Evolutionary conservation across 2,797 vertebrate species (phyloP), one percentile per base, ranked within the genome.

Genomic region (Sebastes iracundus): DNA sequence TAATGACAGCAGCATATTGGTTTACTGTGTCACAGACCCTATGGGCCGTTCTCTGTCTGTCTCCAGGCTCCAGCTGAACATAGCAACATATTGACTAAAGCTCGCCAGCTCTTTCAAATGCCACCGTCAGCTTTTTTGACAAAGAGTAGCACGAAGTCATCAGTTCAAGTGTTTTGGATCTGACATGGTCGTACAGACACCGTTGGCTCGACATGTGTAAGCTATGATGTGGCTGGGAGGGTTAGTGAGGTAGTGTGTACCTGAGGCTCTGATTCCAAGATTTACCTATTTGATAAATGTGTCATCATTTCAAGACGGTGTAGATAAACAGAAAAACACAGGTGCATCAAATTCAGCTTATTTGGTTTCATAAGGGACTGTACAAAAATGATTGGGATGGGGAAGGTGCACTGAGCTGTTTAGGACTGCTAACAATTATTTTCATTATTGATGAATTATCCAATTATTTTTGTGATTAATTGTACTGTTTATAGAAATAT

Each of bases 101-200:
- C 82, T 79, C 77, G 85, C 22, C 64, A 62, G 82, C 84, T 72
- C 79, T 76, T 86, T 89, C 80, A 82, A 83, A 80, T 23, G 2
- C 38, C 75, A 23, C 72, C 6, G 79, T 90, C 84, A 89, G 81
- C 83, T 75, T 84, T 88, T 72, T 55, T 56, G 42, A 87, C 76
- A 88, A 86, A 86, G 80, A 80, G 76, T 28, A 63, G 65, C 72
- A 79, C 75, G 2, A 71, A 79, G 35, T 86, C 82, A 85, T 88
- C 86, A 83, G 56, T 91, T 87, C 63, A 88, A 72, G 73, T 70
- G 75, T 86, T 82, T 76, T 8, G 61, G 52, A 18, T 71, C 52
- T 68, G 27, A 68, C 38, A 38, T 55, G 58, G 55, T 79, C 60
- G 62, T 32, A 38, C 63, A 58, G 69, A 70, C 59, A 22, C 59